Evolutionary conservation across 2,113 vertebrate species (phyloP), one percentile per base, ranked within the genome.

Genomic region (Rattus rattus): DNA sequence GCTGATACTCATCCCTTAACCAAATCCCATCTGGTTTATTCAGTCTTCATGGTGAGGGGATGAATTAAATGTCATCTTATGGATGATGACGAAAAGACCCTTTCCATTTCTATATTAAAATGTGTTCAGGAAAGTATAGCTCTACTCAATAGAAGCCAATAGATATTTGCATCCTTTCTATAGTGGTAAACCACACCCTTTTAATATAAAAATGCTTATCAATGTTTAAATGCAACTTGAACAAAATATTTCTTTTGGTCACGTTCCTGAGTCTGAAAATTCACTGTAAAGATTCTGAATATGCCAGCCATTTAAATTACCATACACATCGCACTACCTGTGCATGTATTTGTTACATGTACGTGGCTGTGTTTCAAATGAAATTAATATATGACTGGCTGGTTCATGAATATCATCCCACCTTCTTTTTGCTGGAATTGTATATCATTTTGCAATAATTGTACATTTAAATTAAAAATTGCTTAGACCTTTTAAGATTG

Each of bases 201-300:
- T 96, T 92, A 91, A 56, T 61, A 73, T 52, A 92, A 97, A 87
- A 5, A 43, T 72, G 89, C 92, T 96, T 92, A 91, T 93, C 94
- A 88, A 94, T 91, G 79, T 70, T 96, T 86, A 91, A 69, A 47
- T 95, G 70, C 8, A 91, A 30, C 87, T 92, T 90, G 65, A 94
- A 92, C 26, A 93, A 87, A 92, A 75, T 75, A 8, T 90, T 95
- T n/a, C 13, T 90, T 28, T 90, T 94, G 94, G 65, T 24, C 67
- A 8, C 10, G 43, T 77, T 96, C 93, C 63, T 94, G 70, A 11
- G 2, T 59, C 10, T 76, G 39, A 88, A 96, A 67, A 39, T 75
- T 96, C 26, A 59, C 16, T 79, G 30, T 20, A 91, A 92, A 8
- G 0, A 73, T 94, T 94, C 49, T 81, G 2, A 93, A 89, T 80